Evolutionary conservation across 2,113 vertebrate species (phyloP), one percentile per base, ranked within the genome.

Genomic region (Myiagra hebetior): DNA sequence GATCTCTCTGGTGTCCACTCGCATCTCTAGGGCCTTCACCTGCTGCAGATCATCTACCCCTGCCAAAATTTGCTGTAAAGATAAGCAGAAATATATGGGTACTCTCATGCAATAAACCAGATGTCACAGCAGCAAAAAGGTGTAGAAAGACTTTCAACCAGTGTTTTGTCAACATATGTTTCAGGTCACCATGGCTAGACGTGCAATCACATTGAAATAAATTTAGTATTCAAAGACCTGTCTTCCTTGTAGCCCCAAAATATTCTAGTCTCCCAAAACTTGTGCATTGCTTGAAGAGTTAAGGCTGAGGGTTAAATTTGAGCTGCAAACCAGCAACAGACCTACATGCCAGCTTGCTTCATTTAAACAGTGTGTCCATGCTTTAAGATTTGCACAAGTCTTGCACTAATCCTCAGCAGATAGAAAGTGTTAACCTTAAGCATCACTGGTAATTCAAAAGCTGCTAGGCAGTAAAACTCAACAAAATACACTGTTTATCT

Each of bases 21-120:
- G 98, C 96, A 99, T 94, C 42, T 99, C 98, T 59, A 99, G 97
- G 18, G 85, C 68, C 63, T 95, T 98, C 95, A 99, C 98, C 37
- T 85, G 87, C 24, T 69, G 95, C 17, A 99, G 98, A 91, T 99
- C 98, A 20, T 97, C 96, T 33, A 95, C 96, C 49, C 98, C 98
- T 74, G 98, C 97, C 91, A 99, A 89, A 42, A 37, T 68, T 98
- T 97, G 98, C 99, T 99, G 98, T 77, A 94, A 94, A 75, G 69
- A 84, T n/a, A 97, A 96, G 65, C 75, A 97, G 70, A 96, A 63
- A 96, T 30, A 46, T 3, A 60, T 10, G 15, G 42, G 14, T 55
- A 77, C 15, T 76, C 26, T 69, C 30, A 42, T 11, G 37, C 24
- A 88, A 76, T 24, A 73, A 93, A 69, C 6, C 31, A 93, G 30